Evolutionary conservation across 53 echinoderm and acorn worm genomes (phyloP).

Genomic region (Antedon mediterranea): DNA sequence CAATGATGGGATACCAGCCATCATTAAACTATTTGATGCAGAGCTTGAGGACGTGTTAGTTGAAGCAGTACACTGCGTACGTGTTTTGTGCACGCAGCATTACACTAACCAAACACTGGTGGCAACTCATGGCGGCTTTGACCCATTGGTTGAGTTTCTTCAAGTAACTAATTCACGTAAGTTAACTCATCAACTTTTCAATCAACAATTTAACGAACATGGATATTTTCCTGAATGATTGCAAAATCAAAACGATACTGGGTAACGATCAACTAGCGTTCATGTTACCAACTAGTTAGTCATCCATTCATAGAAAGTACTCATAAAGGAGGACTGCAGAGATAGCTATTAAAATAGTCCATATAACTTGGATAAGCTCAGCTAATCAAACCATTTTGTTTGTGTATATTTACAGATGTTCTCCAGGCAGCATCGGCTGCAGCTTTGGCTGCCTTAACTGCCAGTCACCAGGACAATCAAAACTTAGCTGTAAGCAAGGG

Average conservation of each 20-base stretch:
- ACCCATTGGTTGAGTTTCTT: slow-evolving; percentile 80
- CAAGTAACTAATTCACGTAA: slow-evolving; percentile 68
- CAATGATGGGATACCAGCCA: slow-evolving; percentile 55
- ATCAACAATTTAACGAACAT: not conserved
- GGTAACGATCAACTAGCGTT: too few species aligned
- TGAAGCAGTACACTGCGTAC: slow-evolving; percentile 68
- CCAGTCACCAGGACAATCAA: slow-evolving; percentile 61
- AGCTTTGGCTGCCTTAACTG: slow-evolving; percentile 70
- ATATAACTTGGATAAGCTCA: too few species aligned
- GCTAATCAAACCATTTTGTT: too few species aligned
- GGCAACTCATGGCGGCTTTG: slow-evolving; percentile 54
- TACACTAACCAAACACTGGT: slow-evolving; percentile 73
- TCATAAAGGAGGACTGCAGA: too few species aligned
- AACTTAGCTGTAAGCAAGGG: slow-evolving; percentile 48
- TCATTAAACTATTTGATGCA: slow-evolving; percentile 68
- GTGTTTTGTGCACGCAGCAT: slow-evolving; percentile 70
- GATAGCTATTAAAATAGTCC: too few species aligned
- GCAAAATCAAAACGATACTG: too few species aligned
- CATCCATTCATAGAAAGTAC: too few species aligned
- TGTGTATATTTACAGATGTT: slow-evolving; percentile 25
- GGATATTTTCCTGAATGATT: too few species aligned
- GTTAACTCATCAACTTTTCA: not conserved
- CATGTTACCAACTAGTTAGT: too few species aligned
- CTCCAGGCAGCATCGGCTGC: slow-evolving; percentile 78
- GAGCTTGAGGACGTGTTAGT: slow-evolving; percentile 91